Evolutionary conservation across 2,888 invertebrate genomes (phyloP).

Genomic region (Halictus ligatus): DNA sequence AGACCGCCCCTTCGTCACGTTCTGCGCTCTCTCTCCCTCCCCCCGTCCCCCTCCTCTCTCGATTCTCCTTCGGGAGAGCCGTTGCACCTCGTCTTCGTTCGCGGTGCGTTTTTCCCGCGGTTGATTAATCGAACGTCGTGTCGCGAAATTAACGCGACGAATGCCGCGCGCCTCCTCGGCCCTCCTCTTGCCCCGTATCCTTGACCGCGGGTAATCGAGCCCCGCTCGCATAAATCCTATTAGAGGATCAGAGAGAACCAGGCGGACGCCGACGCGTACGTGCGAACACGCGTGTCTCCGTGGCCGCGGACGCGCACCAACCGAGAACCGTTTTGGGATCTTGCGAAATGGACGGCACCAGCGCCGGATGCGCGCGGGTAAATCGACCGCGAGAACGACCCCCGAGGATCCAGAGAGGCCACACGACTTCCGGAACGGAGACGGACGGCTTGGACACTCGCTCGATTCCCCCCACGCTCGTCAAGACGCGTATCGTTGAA

Average conservation of each 20-base stretch:
- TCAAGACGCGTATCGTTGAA: slow-evolving; percentile 85
- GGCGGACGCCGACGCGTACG: slow-evolving; percentile 62
- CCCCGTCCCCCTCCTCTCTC: background rate
- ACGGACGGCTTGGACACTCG: slow-evolving; percentile 81
- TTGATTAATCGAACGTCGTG: slow-evolving; percentile 54
- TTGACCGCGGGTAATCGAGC: slow-evolving; percentile 83
- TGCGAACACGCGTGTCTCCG: slow-evolving; percentile 60
- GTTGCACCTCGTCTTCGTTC: background rate
- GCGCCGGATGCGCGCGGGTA: slow-evolving; percentile 73
- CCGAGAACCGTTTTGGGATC: slow-evolving; percentile 1
- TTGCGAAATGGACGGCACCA: slow-evolving; percentile 9
- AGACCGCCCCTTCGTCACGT: slow-evolving; percentile 6
- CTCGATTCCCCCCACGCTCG: slow-evolving; percentile 85
- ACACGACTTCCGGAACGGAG: slow-evolving; percentile 81
- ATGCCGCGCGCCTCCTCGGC: slow-evolving; percentile 64
- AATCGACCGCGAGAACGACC: slow-evolving; percentile 78
- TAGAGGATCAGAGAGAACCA: slow-evolving; percentile 82
- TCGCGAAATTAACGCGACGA: slow-evolving; percentile 75
- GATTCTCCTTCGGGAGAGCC: background rate
- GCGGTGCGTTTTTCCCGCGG: slow-evolving; percentile 21
- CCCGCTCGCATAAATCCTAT: slow-evolving; percentile 83
- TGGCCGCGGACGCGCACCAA: background rate
- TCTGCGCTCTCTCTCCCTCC: too few relatives aligned
- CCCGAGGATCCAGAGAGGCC: slow-evolving; percentile 81
- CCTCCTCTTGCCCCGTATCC: slow-evolving; percentile 70